Percentiles rank a stretch among this genome's conserved stretches.
These are phyloP conservation scores for Wiebesia pumilae DNA, from an alignment of 1,140 invertebrate species.

Conservation along the genomic window DNA sequence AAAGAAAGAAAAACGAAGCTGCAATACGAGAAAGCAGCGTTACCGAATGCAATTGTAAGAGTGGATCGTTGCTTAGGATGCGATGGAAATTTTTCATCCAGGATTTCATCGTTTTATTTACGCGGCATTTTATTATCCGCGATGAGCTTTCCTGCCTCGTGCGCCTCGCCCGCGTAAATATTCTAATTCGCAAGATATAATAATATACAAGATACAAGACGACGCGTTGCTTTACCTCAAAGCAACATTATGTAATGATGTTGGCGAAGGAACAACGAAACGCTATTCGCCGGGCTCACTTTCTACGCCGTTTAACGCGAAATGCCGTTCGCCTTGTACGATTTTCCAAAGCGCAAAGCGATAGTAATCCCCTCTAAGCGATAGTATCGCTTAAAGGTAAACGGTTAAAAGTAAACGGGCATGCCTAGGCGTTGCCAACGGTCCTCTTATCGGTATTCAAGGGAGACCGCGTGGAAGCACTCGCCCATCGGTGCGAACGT, in stretches of 20 bases:
- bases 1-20: no score
- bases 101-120: no score
- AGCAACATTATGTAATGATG: neutral
- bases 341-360: conserved; percentile 4
- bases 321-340: neutral
- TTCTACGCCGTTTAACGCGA: neutral
- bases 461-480: neutral
- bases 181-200: neutral
- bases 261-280: neutral
- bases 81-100: no score
- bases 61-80: no score
- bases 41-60: no score
- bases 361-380: neutral
- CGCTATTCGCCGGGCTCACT: neutral
- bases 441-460: conserved; percentile 29
- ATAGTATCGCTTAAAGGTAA: neutral
- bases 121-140: no score
- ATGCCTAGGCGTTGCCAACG: neutral
- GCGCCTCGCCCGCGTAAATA: neutral
- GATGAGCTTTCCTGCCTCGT: no score
- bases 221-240: neutral
- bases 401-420: neutral
- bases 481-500: neutral
- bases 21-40: no score
- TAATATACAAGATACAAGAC: no score